Conservation (phyloP, 2,113 vertebrate genomes). For the Tetrax tetrax region DNA sequence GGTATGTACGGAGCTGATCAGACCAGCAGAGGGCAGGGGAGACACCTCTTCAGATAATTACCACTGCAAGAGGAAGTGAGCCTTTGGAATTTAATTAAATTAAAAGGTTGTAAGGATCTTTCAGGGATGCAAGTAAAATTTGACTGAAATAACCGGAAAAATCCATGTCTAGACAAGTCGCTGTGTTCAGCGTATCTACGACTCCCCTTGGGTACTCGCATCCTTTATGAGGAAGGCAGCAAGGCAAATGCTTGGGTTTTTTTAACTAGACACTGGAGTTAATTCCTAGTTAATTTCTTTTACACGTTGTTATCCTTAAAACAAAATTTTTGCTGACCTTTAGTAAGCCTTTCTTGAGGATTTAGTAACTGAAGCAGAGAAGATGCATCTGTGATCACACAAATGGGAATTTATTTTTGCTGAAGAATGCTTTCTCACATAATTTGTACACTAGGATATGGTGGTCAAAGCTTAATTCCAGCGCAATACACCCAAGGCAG, state of each 20-base stretch:
- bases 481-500: background rate
- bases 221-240: background rate
- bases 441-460: background rate
- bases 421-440: background rate
- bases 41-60: background rate
- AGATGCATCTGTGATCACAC: background rate
- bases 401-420: background rate
- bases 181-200: background rate
- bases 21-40: slow-evolving; percentile 38
- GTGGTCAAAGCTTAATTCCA: background rate
- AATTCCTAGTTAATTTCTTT: background rate
- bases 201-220: background rate
- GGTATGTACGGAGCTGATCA: background rate
- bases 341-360: background rate
- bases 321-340: background rate
- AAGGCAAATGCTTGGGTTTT: background rate
- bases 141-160: background rate
- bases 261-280: background rate
- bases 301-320: background rate
- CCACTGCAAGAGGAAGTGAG: background rate
- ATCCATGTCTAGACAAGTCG: background rate
- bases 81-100: background rate
- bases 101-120: background rate
- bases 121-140: background rate
- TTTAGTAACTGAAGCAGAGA: background rate